Conservation (phyloP, 2,888 invertebrate species). For the Thymelicus acteon region DNA sequence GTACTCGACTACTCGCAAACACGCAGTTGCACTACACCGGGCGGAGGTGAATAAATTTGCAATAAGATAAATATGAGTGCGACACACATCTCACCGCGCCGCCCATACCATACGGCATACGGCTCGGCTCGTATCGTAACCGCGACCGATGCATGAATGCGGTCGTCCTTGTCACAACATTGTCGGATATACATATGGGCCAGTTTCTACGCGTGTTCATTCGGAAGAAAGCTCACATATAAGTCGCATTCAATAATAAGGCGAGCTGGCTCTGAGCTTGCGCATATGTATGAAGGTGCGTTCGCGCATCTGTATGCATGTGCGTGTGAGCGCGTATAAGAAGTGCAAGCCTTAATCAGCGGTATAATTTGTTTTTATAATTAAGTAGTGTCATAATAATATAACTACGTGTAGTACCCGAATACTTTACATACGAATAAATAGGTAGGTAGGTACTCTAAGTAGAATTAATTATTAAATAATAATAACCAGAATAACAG, state of each 20-base stretch:
- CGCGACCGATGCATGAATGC: conserved; percentile 64
- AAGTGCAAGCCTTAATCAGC: too few species aligned
- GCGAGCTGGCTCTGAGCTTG: too few species aligned
- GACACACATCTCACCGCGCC: conserved; percentile 49
- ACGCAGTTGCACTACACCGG: conserved; percentile 6
- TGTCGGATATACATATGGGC: conserved; percentile 52
- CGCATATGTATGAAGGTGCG: too few species aligned
- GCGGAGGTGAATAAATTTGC: conserved; percentile 51
- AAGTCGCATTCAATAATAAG: neutral
- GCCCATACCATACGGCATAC: neutral
- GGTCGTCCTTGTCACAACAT: conserved; percentile 69
- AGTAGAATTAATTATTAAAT: too few species aligned
- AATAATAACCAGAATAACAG: neutral
- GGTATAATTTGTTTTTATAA: too few species aligned
- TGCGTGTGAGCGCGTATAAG: too few species aligned
- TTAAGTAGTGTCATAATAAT: too few species aligned
- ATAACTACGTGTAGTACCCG: too few species aligned
- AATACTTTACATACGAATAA: too few species aligned
- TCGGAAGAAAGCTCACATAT: conserved; percentile 41
- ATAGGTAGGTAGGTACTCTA: too few species aligned
- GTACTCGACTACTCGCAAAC: conserved; percentile 2
- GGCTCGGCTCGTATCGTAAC: neutral
- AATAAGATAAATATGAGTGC: conserved; percentile 58
- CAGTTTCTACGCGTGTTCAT: conserved; percentile 49
- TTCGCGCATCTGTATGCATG: too few species aligned